phyloP scores from a whole-genome alignment of 2,113 vertebrate genomes.

The Rhea pennata region DNA sequence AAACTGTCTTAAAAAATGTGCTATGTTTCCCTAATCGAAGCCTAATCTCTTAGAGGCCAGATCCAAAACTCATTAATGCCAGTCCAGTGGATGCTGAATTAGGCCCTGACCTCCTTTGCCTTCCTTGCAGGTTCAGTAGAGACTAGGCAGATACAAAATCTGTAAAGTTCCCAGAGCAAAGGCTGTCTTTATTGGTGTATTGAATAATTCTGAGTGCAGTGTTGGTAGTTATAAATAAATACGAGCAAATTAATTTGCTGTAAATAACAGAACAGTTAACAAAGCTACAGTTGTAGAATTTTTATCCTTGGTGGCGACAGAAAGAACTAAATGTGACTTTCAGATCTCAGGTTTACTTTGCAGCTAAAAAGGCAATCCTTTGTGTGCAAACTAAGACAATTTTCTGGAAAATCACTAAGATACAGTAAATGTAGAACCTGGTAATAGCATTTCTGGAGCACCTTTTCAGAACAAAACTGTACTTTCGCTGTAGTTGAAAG shows the following conservation, averaged over 20 bases:
- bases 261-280: conserved; percentile 47
- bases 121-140: not conserved
- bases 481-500: not conserved
- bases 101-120: not conserved
- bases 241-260: conserved; percentile 21
- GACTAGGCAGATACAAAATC: not conserved
- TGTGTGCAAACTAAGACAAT: not conserved
- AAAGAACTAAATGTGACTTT: not conserved
- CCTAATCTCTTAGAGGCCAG: not conserved
- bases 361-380: not conserved
- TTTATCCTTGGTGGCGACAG: not conserved
- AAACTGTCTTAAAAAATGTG: not conserved
- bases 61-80: not conserved
- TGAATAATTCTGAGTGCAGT: not conserved
- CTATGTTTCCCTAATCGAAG: not conserved
- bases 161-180: not conserved
- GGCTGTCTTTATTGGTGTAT: not conserved
- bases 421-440: not conserved
- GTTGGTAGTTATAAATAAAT: conserved; percentile 44
- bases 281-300: not conserved
- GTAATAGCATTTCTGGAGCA: not conserved
- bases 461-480: not conserved
- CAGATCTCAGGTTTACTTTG: conserved; percentile 20
- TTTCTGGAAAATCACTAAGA: not conserved
- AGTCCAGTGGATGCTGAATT: not conserved